phyloP scores from a whole-genome alignment of 2,888 invertebrate genomes.

The Acrobasis suavella region DNA sequence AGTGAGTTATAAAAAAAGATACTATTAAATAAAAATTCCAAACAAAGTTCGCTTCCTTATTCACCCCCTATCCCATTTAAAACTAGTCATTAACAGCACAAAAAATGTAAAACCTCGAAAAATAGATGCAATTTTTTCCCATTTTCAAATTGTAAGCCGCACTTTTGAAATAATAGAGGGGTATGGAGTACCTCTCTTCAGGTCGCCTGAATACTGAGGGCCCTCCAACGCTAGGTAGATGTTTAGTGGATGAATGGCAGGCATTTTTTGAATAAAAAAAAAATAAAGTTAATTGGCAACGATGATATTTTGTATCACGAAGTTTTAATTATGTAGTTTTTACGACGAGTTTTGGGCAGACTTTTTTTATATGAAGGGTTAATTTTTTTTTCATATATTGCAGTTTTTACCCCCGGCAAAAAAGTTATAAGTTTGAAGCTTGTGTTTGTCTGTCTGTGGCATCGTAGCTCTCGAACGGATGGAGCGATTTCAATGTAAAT shows the following conservation, averaged over 20 bases:
- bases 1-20: neutral
- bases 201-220: constrained; percentile 50
- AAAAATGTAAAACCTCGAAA: constrained; percentile 11
- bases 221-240: constrained; percentile 49
- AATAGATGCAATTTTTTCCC: constrained; percentile 17
- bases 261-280: constrained; percentile 42
- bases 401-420: too few relatives aligned
- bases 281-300: constrained; percentile 29
- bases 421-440: too few relatives aligned
- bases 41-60: neutral
- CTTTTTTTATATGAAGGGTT: too few relatives aligned
- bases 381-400: too few relatives aligned
- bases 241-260: constrained; percentile 53
- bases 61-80: neutral
- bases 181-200: constrained; percentile 43
- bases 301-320: constrained; percentile 22
- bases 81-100: constrained; percentile 17
- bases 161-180: constrained; percentile 63
- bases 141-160: constrained; percentile 57
- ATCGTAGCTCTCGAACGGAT: too few relatives aligned
- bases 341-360: too few relatives aligned
- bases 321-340: constrained; percentile 5
- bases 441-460: too few relatives aligned
- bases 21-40: neutral
- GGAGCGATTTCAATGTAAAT: too few relatives aligned